Evolutionary conservation across 2,888 invertebrate species (phyloP).

Genomic region (Nymphalis c-album): DNA sequence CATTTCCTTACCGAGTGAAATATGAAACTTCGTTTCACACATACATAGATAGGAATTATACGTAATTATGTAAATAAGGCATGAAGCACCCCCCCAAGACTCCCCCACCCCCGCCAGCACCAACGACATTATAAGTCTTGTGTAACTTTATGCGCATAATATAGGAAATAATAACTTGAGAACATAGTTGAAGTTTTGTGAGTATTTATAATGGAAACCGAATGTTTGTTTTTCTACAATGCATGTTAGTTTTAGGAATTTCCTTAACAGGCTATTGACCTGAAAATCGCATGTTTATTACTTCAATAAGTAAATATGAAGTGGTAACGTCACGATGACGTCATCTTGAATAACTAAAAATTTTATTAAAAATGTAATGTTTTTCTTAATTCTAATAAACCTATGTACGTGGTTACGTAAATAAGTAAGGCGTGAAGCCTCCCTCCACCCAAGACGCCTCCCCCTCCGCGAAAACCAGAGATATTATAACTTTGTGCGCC

Average conservation of each 20-base stretch:
- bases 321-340: too few species aligned
- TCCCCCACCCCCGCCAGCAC: constrained; percentile 65
- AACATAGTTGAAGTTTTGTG: too few species aligned
- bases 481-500: constrained; percentile 73
- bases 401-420: constrained; percentile 14
- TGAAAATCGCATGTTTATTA: too few species aligned
- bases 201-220: too few species aligned
- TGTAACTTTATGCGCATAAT: constrained; percentile 57
- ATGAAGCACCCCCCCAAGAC: constrained; percentile 47
- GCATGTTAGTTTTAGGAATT: too few species aligned
- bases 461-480: constrained; percentile 70
- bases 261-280: too few species aligned
- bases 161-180: background rate
- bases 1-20: constrained; percentile 39
- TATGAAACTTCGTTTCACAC: constrained; percentile 43
- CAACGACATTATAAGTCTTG: constrained; percentile 61
- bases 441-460: constrained; percentile 43
- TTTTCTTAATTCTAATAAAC: constrained; percentile 1
- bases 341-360: too few species aligned
- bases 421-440: constrained; percentile 54
- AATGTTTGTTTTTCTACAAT: too few species aligned
- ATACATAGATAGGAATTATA: constrained; percentile 51
- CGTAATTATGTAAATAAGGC: constrained; percentile 77
- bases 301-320: too few species aligned
- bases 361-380: background rate